A percentile compares a stretch with the other conserved stretches of the same genome.
Conservation (phyloP, 1,140 invertebrate species). For the Thaumatotibia leucotreta region DNA sequence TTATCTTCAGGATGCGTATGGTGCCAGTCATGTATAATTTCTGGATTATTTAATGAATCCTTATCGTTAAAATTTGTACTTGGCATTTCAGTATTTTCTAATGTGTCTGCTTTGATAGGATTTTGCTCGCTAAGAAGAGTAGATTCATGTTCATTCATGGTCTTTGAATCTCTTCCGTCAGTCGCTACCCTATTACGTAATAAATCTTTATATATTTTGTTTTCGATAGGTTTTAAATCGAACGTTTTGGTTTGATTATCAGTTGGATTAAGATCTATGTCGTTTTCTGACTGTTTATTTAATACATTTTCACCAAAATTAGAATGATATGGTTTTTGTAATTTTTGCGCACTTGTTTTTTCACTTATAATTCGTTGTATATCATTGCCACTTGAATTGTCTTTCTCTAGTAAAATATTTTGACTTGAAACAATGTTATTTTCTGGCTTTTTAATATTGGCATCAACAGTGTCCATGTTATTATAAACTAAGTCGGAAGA, state of each 20-base stretch:
- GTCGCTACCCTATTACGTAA: not conserved
- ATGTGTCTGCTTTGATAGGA: not conserved
- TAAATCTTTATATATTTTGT: not conserved
- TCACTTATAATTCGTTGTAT: not conserved
- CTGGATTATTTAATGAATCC: not conserved
- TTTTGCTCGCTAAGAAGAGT: not conserved
- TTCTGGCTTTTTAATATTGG: not conserved
- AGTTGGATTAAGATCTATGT: not conserved
- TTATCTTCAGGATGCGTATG: no score
- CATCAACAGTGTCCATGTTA: not conserved
- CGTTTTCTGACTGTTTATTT: not conserved
- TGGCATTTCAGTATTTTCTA: not conserved
- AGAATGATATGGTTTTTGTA: not conserved
- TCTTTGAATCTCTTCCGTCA: not conserved
- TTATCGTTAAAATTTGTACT: not conserved
- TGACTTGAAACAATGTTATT: not conserved
- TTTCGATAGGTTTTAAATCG: not conserved
- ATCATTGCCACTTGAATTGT: not conserved
- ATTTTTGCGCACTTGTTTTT: not conserved
- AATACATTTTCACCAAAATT: not conserved
- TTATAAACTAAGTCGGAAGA: not conserved
- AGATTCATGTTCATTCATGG: not conserved
- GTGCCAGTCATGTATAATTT: not conserved
- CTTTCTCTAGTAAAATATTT: not conserved
- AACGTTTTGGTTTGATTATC: not conserved